These are phyloP conservation scores for Lineus longissimus DNA, from an alignment of 1,140 invertebrate species.

Conservation along the genomic window DNA sequence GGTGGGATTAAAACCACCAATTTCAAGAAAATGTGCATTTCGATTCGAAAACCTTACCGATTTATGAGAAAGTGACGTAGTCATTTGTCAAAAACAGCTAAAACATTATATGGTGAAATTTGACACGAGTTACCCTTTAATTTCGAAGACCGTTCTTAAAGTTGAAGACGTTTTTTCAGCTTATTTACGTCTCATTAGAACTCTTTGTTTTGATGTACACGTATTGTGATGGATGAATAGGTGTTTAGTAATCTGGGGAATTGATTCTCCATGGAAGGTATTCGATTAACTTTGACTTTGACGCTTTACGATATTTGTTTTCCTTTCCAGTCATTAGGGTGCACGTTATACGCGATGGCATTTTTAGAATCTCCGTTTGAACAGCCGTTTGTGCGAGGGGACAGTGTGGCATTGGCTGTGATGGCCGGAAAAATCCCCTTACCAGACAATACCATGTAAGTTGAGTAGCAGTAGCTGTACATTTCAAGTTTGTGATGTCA, in stretches of 20 bases:
- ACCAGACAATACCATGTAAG: constrained; percentile 60
- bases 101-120: too few species aligned
- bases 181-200: not conserved
- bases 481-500: not conserved
- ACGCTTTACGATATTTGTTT: constrained; percentile 14
- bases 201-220: not conserved
- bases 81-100: too few species aligned
- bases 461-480: not conserved
- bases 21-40: too few species aligned
- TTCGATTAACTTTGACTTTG: not conserved
- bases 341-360: constrained; percentile 78
- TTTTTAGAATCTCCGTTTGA: constrained; percentile 85
- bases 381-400: constrained; percentile 76
- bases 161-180: not conserved
- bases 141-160: not conserved
- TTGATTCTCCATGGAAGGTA: too few species aligned
- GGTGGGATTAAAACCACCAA: too few species aligned
- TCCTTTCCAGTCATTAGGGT: constrained; percentile 74
- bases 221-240: too few species aligned
- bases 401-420: constrained; percentile 81
- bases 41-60: too few species aligned
- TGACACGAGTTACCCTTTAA: too few species aligned
- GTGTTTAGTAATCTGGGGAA: too few species aligned
- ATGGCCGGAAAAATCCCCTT: constrained; percentile 73
- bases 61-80: too few species aligned